These are phyloP conservation scores for Phasia obesa DNA, from an alignment of 2,888 invertebrate species.

Conservation along the genomic window DNA sequence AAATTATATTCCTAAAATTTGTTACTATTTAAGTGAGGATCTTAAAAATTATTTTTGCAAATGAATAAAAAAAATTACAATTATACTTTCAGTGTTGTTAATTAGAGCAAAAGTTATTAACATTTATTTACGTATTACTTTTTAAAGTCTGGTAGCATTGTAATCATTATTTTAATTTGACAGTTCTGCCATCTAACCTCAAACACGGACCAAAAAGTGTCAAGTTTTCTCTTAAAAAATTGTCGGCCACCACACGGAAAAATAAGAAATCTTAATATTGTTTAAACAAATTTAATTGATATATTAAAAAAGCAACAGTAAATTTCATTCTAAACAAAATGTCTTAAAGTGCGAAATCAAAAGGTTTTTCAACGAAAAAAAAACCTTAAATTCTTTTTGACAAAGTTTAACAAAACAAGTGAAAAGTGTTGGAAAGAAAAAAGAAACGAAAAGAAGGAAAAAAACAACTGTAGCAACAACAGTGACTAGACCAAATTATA, in stretches of 20 bases:
- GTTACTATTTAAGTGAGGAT: slow-evolving; percentile 16
- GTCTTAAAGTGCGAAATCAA: slow-evolving; percentile 34
- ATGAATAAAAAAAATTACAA: slow-evolving; percentile 22
- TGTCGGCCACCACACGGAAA: slow-evolving; percentile 62
- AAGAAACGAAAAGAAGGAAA: slow-evolving; percentile 26
- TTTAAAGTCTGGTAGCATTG: slow-evolving; percentile 31
- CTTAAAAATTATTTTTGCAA: not conserved
- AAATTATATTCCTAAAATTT: slow-evolving; percentile 10
- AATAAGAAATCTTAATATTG: slow-evolving; percentile 24
- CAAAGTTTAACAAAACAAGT: slow-evolving; percentile 51
- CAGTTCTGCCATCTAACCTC: slow-evolving; percentile 69
- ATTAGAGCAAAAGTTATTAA: slow-evolving; percentile 10
- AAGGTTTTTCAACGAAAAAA: not conserved
- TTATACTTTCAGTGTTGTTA: slow-evolving; percentile 48
- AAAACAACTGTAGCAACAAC: slow-evolving; percentile 66
- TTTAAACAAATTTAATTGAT: slow-evolving; percentile 19
- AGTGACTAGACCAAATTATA: slow-evolving; percentile 58
- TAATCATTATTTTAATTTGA: slow-evolving; percentile 51
- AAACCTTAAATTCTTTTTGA: slow-evolving; percentile 20
- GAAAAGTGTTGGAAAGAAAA: slow-evolving; percentile 51
- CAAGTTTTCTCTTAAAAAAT: slow-evolving; percentile 64
- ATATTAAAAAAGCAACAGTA: not conserved
- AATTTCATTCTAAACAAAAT: slow-evolving; percentile 25
- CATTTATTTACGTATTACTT: slow-evolving; percentile 7
- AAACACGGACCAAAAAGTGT: slow-evolving; percentile 64